A percentile compares a stretch with the other conserved stretches of the same genome.
phyloP scores from a whole-genome alignment of 2,113 vertebrate species.

The Cricetomys ansorgei region DNA sequence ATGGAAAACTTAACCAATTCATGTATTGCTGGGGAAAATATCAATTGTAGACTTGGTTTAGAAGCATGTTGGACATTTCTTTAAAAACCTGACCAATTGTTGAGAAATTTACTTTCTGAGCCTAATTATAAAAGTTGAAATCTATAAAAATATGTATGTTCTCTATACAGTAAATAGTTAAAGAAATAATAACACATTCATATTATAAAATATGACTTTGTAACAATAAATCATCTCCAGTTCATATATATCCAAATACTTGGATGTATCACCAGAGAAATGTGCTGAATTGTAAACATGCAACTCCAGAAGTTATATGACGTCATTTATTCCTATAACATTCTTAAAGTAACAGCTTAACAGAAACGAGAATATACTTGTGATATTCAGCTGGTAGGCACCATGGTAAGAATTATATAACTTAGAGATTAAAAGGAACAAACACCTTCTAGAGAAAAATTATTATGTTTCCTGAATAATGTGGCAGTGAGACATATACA shows the following conservation, averaged over 20 bases:
- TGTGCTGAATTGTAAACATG: neutral
- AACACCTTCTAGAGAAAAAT: neutral
- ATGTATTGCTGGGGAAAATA: neutral
- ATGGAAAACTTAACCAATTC: neutral
- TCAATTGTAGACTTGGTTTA: neutral
- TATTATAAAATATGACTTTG: neutral
- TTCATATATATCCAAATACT: neutral
- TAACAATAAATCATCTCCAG: neutral
- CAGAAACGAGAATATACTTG: neutral
- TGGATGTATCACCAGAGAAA: neutral
- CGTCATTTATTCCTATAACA: neutral
- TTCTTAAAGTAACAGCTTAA: neutral
- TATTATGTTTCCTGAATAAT: neutral
- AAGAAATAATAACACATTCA: neutral
- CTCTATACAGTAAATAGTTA: neutral
- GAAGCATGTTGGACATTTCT: neutral
- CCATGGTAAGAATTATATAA: neutral
- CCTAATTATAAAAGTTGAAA: neutral
- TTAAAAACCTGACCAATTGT: neutral
- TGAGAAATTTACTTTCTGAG: neutral
- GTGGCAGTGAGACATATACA: neutral
- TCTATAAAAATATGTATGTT: neutral
- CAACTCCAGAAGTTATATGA: neutral
- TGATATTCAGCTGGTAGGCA: neutral
- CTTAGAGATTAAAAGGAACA: neutral